Base-by-base conservation (phyloP, 2,113 vertebrate genomes). In the Mesoclemmys tuberculata region DNA sequence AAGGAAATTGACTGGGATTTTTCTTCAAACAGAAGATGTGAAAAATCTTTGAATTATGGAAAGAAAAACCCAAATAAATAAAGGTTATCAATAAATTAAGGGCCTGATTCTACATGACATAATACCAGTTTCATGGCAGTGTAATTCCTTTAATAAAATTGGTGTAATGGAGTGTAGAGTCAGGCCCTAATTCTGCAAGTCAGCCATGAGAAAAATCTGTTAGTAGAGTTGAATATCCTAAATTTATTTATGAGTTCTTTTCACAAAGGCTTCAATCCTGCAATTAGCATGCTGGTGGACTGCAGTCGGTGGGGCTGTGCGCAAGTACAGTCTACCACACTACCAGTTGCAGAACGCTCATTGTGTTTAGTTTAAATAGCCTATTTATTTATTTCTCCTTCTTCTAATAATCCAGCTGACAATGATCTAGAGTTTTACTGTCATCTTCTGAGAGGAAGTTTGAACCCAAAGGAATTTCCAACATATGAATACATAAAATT, bases 401-500 rank as follows among this genome's bases (percentile, higher is more conserved):
- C 92, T 91, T 97, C 93, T 91, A 95, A 97, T 61, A 96, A 96
- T 97, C 94, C 96, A 99, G 98, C 98, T 98, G 98, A 98, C 96
- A 98, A 98, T 96, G 98, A 98, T 96, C 97, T 99, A 97, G 98
- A 98, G 97, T 99, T 99, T 98, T 99, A 98, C 97, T 99, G 98
- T 97, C 98, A 99, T 97, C 98, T 99, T 98, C 98, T 99, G 96
- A 98, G 98, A 98, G 98, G 98, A 97, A 98, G 98, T 98, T 97
- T 98, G 98, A 98, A 99, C 96, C 98, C 97, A 97, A 98, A 99
- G 98, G 98, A 98, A 97, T 98, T 98, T 97, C 98, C 98, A 97
- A 99, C 98, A 86, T 99, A 99, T 90, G 98, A 99, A 98, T 99
- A 99, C 97, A 98, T 99, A 97, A 98, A 98, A 98, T 98, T 98